Conservation (phyloP, 2,113 vertebrate genomes). For the Monopterus albus region DNA sequence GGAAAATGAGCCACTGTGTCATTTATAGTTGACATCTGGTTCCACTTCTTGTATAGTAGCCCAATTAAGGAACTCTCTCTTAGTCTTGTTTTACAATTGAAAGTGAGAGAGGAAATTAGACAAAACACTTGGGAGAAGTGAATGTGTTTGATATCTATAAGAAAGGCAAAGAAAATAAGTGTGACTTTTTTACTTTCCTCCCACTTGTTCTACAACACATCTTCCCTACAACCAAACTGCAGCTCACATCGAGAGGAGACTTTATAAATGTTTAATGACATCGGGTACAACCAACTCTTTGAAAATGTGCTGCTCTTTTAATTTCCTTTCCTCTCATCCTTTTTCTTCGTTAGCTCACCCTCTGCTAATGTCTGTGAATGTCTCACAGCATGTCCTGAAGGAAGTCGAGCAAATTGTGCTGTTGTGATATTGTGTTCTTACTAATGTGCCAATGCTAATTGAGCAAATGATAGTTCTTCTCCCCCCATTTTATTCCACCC, state of each 20-base stretch:
- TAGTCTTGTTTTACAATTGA: neutral
- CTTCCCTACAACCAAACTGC: constrained; percentile 89
- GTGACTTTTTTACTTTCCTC: constrained; percentile 78
- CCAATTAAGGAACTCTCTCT: neutral
- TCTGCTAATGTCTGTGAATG: constrained; percentile 90
- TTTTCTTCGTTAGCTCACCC: constrained; percentile 93
- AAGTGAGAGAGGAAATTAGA: neutral
- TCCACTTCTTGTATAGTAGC: neutral
- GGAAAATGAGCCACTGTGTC: constrained; percentile 13
- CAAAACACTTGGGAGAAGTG: neutral
- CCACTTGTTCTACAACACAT: constrained; percentile 86
- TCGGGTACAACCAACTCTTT: constrained; percentile 92
- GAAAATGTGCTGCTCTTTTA: constrained; percentile 95
- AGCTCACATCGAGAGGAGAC: constrained; percentile 90
- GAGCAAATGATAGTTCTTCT: constrained; percentile 73
- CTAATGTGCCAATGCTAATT: constrained; percentile 95
- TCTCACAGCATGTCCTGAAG: constrained; percentile 93
- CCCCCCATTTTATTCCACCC: neutral
- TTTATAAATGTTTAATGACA: constrained; percentile 99
- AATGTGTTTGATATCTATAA: constrained; percentile 6
- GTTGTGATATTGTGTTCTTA: constrained; percentile 91
- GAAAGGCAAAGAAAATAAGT: constrained; percentile 81
- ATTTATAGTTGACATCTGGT: constrained; percentile 17
- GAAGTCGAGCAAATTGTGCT: constrained; percentile 90
- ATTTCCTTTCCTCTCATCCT: constrained; percentile 94